Evolutionary conservation across 2,888 invertebrate species (phyloP).

Genomic region (Girardia tigrina): DNA sequence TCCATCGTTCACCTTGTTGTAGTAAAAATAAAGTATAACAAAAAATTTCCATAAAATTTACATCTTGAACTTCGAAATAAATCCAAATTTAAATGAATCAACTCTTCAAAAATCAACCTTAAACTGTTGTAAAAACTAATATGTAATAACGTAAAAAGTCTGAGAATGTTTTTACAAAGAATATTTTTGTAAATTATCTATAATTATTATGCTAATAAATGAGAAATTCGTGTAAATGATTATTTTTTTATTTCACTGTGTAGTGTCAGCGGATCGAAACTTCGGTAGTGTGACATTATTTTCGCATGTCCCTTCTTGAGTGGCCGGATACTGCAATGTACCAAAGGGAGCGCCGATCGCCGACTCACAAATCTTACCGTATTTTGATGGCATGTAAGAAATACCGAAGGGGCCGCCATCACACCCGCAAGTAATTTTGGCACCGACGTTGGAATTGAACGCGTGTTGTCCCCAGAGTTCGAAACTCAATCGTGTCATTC

Average conservation of each 20-base stretch:
- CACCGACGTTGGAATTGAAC: no score
- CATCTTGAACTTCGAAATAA: not conserved
- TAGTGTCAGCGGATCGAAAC: no score
- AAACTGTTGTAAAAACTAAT: not conserved
- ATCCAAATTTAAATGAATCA: not conserved
- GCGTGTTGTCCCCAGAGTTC: no score
- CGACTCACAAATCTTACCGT: no score
- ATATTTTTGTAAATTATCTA: slow-evolving; percentile 10
- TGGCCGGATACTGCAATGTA: no score
- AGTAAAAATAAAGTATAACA: no score
- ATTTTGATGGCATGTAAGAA: no score
- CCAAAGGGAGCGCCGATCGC: no score
- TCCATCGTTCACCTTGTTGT: not conserved
- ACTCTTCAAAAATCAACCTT: not conserved
- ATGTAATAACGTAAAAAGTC: slow-evolving; percentile 5
- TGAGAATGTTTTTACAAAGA: not conserved
- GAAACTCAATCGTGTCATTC: no score
- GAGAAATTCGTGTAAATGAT: not conserved
- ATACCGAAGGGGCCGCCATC: no score
- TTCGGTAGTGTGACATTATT: no score
- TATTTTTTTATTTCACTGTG: not conserved
- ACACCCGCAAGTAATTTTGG: no score
- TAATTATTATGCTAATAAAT: slow-evolving; percentile 11
- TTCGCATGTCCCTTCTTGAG: not conserved
- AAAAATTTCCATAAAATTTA: not conserved